phyloP scores from a whole-genome alignment of 2,888 invertebrate genomes.

The Acleris sparsana region DNA sequence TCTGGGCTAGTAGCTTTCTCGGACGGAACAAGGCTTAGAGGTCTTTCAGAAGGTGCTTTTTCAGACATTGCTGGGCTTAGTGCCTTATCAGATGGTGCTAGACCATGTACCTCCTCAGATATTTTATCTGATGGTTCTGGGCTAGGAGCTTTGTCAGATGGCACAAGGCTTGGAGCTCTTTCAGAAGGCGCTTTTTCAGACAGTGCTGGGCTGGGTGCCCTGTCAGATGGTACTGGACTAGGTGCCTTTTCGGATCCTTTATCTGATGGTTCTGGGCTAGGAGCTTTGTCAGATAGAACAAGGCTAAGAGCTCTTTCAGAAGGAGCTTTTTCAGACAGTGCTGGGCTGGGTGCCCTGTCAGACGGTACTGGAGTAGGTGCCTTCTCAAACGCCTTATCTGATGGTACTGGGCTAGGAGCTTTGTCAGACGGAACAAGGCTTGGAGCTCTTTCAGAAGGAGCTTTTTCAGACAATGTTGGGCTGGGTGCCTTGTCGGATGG shows the following conservation, averaged over 20 bases:
- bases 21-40: neutral
- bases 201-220: neutral
- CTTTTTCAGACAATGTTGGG: slow-evolving; percentile 7
- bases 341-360: no score
- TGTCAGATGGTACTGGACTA: neutral
- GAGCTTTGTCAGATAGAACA: slow-evolving; percentile 25
- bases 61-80: neutral
- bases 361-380: no score
- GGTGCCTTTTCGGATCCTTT: neutral
- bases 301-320: no score
- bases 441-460: slow-evolving; percentile 1
- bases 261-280: neutral
- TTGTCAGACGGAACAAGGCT: neutral
- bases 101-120: slow-evolving; percentile 25
- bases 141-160: neutral
- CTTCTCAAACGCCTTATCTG: no score
- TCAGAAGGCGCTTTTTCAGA: slow-evolving; percentile 1
- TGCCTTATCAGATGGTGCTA: slow-evolving; percentile 30
- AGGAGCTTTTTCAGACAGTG: no score
- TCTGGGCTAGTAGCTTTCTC: slow-evolving; percentile 9
- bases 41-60: slow-evolving; percentile 21
- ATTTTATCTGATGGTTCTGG: slow-evolving; percentile 6
- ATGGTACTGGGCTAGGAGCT: slow-evolving; percentile 23
- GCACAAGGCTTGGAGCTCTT: slow-evolving; percentile 3
- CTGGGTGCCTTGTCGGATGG: slow-evolving; percentile 32